Conservation (phyloP, 1,140 invertebrate species). For the Lithobius niger region DNA sequence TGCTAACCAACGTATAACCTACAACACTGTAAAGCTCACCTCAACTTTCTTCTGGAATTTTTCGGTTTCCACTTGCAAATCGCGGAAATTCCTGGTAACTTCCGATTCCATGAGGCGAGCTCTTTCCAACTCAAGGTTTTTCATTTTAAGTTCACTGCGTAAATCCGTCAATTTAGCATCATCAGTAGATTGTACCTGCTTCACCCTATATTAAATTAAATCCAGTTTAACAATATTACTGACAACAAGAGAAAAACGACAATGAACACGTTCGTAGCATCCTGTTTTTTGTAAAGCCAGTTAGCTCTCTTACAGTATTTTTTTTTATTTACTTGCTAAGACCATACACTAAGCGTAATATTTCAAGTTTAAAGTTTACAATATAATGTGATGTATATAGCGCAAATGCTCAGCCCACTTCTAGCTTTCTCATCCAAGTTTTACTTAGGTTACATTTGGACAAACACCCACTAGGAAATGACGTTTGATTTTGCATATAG, state of each 20-base stretch:
- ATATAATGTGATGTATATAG: too few relatives aligned
- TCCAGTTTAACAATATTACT: background rate
- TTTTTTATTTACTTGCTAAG: too few relatives aligned
- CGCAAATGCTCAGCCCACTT: too few relatives aligned
- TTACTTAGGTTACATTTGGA: too few relatives aligned
- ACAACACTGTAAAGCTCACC: conserved; percentile 21
- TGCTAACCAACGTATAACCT: conserved; percentile 17
- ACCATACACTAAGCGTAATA: too few relatives aligned
- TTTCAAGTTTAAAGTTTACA: too few relatives aligned
- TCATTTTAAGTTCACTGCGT: conserved; percentile 26
- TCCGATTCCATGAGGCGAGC: conserved; percentile 30
- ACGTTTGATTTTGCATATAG: too few relatives aligned
- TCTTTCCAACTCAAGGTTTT: conserved; percentile 30
- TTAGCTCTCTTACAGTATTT: too few relatives aligned
- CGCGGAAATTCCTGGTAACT: conserved; percentile 26
- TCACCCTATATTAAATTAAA: background rate
- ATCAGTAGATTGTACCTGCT: conserved; percentile 18
- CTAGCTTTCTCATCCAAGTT: too few relatives aligned
- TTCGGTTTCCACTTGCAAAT: conserved; percentile 30
- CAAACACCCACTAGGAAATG: too few relatives aligned
- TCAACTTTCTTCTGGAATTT: conserved; percentile 32
- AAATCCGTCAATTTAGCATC: background rate
- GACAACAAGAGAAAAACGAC: background rate
- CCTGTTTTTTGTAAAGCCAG: too few relatives aligned
- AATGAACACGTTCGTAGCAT: too few relatives aligned